Conservation (phyloP, 2,888 invertebrate species). For the Saturnia japonica region DNA sequence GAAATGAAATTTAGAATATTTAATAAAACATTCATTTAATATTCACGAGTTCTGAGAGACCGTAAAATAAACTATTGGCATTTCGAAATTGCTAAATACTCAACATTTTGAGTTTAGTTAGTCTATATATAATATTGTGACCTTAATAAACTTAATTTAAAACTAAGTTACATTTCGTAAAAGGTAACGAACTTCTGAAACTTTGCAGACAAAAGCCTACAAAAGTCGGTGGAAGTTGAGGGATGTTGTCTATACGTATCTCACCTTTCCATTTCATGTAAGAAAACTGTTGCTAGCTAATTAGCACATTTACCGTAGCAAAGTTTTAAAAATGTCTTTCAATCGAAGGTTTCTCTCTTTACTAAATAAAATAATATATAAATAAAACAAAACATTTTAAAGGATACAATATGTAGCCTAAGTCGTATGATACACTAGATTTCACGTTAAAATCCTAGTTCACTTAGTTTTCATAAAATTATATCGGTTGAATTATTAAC, state of each 20-base stretch:
- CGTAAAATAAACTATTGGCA: background rate
- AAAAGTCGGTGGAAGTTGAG: background rate
- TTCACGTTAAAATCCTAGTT: too few species aligned
- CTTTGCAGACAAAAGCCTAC: background rate
- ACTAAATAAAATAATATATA: too few species aligned
- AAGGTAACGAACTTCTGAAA: background rate
- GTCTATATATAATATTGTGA: background rate
- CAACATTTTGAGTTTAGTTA: background rate
- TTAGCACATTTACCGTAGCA: slow-evolving; percentile 4
- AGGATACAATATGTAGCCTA: too few species aligned
- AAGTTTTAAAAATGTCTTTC: slow-evolving; percentile 12
- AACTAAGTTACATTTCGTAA: background rate
- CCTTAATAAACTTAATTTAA: background rate
- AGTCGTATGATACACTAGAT: too few species aligned
- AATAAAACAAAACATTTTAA: too few species aligned
- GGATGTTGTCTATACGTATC: background rate
- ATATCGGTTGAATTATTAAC: background rate
- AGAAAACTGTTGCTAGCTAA: slow-evolving; percentile 17
- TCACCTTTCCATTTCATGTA: background rate
- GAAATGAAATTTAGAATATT: too few species aligned
- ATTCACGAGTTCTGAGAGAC: background rate
- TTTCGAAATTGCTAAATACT: background rate
- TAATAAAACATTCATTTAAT: too few species aligned
- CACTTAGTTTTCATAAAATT: background rate
- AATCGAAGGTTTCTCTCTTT: background rate